Evolutionary conservation across 2,888 invertebrate genomes (phyloP).

Genomic region (Lasioglossum figueresi): DNA sequence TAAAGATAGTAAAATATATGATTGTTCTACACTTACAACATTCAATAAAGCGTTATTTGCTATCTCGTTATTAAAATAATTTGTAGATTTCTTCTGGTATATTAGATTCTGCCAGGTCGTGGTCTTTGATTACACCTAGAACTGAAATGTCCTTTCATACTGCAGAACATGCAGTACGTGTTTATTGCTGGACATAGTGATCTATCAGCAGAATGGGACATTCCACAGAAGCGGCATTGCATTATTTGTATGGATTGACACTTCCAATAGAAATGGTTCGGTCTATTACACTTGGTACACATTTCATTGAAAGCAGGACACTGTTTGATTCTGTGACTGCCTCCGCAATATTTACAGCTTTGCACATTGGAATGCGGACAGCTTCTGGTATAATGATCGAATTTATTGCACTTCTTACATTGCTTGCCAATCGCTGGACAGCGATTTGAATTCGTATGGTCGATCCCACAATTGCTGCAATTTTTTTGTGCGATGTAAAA

Average conservation of each 20-base stretch:
- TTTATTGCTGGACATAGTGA: slow-evolving; percentile 13
- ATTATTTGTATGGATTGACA: not conserved
- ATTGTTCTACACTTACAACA: not conserved
- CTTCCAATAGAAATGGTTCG: slow-evolving; percentile 49
- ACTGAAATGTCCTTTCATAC: slow-evolving; percentile 12
- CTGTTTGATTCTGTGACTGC: slow-evolving; percentile 9
- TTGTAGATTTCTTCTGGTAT: not conserved
- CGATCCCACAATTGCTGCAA: slow-evolving; percentile 28
- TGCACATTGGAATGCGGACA: slow-evolving; percentile 27
- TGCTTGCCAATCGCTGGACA: slow-evolving; percentile 44
- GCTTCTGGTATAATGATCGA: slow-evolving; percentile 32
- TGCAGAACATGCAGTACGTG: slow-evolving; percentile 3
- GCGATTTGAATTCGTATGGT: not conserved
- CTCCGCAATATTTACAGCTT: slow-evolving; percentile 43
- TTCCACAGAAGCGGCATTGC: slow-evolving; percentile 18
- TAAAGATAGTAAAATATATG: not conserved
- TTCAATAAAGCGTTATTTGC: not conserved
- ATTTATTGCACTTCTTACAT: slow-evolving; percentile 48
- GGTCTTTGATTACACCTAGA: not conserved
- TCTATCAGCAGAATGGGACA: slow-evolving; percentile 15
- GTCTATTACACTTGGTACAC: slow-evolving; percentile 48
- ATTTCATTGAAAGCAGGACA: slow-evolving; percentile 47
- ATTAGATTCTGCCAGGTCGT: not conserved
- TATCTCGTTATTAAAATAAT: not conserved
- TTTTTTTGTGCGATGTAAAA: not conserved